Conservation (phyloP, 1,140 invertebrate genomes). For the Drosophila dunni region DNA sequence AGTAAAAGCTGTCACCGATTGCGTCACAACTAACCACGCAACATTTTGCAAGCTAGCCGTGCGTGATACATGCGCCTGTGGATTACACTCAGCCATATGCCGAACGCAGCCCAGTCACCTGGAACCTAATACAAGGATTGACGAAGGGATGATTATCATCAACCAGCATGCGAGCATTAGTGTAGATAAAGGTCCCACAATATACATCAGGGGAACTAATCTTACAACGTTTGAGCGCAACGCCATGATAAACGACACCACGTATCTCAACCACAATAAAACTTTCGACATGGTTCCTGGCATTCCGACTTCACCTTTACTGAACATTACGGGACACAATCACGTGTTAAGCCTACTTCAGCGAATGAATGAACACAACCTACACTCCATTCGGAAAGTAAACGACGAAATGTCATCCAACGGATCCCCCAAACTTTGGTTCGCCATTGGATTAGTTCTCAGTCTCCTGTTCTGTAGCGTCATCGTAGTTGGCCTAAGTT, state of each 20-base stretch:
- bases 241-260: not conserved
- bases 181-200: slow-evolving; percentile 2
- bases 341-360: not conserved
- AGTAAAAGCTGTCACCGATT: not conserved
- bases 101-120: no score
- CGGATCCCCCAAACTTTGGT: no score
- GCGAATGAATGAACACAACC: slow-evolving; percentile 18
- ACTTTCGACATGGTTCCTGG: not conserved
- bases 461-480: no score
- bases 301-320: slow-evolving; percentile 1
- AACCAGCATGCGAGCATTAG: not conserved
- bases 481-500: no score
- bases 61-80: no score
- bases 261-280: not conserved
- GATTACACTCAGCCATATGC: no score
- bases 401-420: no score
- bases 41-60: not conserved
- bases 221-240: slow-evolving; percentile 11
- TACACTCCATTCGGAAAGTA: no score
- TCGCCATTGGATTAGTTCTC: no score
- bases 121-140: no score
- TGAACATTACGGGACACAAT: slow-evolving; percentile 22
- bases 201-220: not conserved
- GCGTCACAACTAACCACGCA: not conserved
- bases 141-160: not conserved